Evolutionary conservation across 2,113 vertebrate species (phyloP), one percentile per base, ranked within the genome.

Genomic region (Canis aureus): DNA sequence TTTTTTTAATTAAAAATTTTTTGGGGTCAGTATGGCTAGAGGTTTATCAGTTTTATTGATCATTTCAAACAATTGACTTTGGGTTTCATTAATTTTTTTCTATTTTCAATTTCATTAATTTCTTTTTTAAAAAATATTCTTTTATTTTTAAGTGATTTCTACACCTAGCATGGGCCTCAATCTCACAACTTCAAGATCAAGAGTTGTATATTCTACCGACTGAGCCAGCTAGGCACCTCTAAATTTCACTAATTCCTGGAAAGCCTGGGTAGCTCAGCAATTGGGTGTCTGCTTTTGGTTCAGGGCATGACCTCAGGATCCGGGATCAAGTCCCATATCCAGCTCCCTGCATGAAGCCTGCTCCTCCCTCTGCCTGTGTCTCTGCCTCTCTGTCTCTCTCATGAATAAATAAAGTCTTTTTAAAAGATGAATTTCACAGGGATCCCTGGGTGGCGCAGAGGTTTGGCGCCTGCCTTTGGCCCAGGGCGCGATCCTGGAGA

Each of bases 11-110:
- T 27, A 64, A 27, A 27, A 43, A 1, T 7, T 43, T 43, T 43
- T 6, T 6, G 43, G 43, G 43, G 12, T 67, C 85, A 53, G 22
- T 71, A 38, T 83, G 35, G 62, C 59, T 76, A 73, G 49, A 93
- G 4, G 9, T 43, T 87, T 91, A 88, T 69, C 67, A 76, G 11
- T 83, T 69, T 62, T 88, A 94, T 51, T 38, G 67, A 60, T 93
- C 66, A 86, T 66, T 96, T 94, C 19, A 91, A 84, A 79, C 9
- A 55, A 57, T 88, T 76, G 60, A 32, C 22, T 80, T 95, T 55
- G 60, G 55, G 27, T 32, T 78, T 86, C 64, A 90, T 1, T 73
- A 23, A 53, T 29, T 66, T 81, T 66, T 81, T 87, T 32, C 27
- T 73, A 11, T 60, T 93, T 66, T 89, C 22, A 29, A 19, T 51